Percentiles rank a stretch among this genome's conserved stretches.
Evolutionary conservation across 2,888 invertebrate genomes (phyloP).

Genomic region (Cheilosia grossa): DNA sequence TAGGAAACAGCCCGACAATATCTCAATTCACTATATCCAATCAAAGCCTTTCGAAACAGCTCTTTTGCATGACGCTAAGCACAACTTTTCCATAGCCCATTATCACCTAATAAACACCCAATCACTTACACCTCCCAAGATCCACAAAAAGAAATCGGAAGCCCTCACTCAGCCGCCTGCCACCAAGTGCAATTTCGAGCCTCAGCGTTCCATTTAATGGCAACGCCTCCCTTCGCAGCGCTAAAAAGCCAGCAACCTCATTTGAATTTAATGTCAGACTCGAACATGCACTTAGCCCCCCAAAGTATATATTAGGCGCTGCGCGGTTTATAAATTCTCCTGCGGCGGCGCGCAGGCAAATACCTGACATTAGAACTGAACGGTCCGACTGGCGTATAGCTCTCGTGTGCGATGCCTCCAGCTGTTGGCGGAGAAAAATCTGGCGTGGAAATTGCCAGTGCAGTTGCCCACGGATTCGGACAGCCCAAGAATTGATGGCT

Average conservation of each 20-base stretch:
- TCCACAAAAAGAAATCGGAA: background rate
- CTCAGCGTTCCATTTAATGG: constrained; percentile 25
- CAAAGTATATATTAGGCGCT: constrained; percentile 54
- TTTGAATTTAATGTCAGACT: constrained; percentile 65
- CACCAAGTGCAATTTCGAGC: constrained; percentile 26
- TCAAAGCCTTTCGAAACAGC: background rate
- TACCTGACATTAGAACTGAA: constrained; percentile 55
- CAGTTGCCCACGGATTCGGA: background rate
- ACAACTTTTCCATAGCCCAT: background rate
- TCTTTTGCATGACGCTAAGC: constrained; percentile 10
- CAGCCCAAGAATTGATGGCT: constrained; percentile 30
- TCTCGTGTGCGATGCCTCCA: constrained; percentile 22
- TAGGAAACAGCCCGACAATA: background rate
- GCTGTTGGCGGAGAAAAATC: constrained; percentile 8
- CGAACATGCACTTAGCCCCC: constrained; percentile 48
- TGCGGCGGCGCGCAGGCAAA: constrained; percentile 38
- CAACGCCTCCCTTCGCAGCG: constrained; percentile 12
- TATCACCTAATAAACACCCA: constrained; percentile 31
- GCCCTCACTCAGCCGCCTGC: background rate
- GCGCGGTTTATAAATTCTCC: constrained; percentile 32
- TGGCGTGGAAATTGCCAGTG: background rate
- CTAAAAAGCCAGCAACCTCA: constrained; percentile 27
- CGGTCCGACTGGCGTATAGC: background rate
- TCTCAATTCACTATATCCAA: background rate
- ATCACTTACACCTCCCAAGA: background rate